Conservation (phyloP, 2,797 vertebrate genomes). For the Micrastur ruficollis region DNA sequence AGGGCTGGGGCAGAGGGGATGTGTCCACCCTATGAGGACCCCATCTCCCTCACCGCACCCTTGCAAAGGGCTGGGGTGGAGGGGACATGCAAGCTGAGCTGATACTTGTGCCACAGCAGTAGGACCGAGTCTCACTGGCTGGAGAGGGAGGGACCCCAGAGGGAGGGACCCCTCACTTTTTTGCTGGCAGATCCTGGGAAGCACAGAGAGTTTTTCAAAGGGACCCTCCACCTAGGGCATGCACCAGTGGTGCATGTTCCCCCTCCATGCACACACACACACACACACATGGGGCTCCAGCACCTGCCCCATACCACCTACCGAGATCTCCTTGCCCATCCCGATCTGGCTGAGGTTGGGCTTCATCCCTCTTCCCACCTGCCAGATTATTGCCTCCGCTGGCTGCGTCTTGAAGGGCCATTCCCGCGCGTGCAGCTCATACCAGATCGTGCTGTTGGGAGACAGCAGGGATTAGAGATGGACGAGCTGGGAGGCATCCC, state of each 20-base stretch:
- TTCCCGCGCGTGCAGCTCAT: slow-evolving; percentile 94
- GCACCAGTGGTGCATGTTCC: accelerated
- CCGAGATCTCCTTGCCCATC: slow-evolving; percentile 98
- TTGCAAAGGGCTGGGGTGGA: neutral
- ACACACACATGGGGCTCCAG: accelerated
- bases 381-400: slow-evolving; percentile 97
- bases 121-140: neutral
- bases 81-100: accelerated
- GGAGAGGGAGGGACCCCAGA: no score
- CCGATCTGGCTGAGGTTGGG: slow-evolving; percentile 96
- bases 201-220: neutral
- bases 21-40: neutral
- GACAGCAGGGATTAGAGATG: neutral
- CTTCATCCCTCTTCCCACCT: slow-evolving; percentile 94
- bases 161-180: neutral
- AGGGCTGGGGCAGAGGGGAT: neutral
- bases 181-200: neutral
- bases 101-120: neutral
- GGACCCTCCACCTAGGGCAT: accelerated
- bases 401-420: slow-evolving; percentile 99
- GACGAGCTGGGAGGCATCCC: neutral
- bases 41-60: neutral
- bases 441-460: slow-evolving; percentile 93
- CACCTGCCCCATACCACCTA: slow-evolving; percentile 62
- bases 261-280: neutral